Percentiles rank a stretch among this genome's conserved stretches.
Conservation (phyloP, 2,113 vertebrate genomes). For the Chinchilla lanigera region DNA sequence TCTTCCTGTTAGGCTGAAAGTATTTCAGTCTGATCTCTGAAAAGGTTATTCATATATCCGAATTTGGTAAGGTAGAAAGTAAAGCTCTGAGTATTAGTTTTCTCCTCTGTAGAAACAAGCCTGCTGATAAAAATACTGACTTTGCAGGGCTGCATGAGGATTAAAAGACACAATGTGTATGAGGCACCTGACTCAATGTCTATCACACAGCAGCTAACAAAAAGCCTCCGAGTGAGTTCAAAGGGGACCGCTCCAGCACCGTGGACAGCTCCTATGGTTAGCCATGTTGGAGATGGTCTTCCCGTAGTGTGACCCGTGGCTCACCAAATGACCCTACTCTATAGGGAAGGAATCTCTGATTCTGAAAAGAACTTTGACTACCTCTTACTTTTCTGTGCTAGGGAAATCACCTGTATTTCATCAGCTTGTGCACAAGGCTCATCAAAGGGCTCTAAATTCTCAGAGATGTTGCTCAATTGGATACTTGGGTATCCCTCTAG, state of each 20-base stretch:
- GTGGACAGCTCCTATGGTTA: neutral
- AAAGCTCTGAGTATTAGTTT: neutral
- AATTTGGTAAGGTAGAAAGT: slow-evolving; percentile 8
- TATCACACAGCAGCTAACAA: neutral
- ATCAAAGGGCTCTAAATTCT: neutral
- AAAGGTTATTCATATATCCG: neutral
- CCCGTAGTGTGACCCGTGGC: neutral
- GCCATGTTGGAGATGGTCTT: neutral
- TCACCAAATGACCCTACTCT: neutral
- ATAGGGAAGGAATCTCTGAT: neutral
- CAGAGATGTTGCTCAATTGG: neutral
- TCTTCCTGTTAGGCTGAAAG: neutral
- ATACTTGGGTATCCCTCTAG: neutral
- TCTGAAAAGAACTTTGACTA: neutral
- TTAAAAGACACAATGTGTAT: neutral
- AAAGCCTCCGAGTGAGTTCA: neutral
- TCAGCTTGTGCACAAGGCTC: neutral
- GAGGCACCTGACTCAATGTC: neutral
- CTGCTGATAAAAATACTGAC: neutral
- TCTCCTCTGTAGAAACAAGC: neutral
- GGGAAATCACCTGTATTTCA: neutral
- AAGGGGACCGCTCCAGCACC: slow-evolving; percentile 32
- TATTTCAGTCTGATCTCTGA: slow-evolving; percentile 6
- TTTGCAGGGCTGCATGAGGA: neutral
- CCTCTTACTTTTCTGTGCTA: slow-evolving; percentile 1